These are phyloP conservation scores for Xestoiulus laeticollis DNA, from an alignment of 2,888 invertebrate species.

Conservation along the genomic window DNA sequence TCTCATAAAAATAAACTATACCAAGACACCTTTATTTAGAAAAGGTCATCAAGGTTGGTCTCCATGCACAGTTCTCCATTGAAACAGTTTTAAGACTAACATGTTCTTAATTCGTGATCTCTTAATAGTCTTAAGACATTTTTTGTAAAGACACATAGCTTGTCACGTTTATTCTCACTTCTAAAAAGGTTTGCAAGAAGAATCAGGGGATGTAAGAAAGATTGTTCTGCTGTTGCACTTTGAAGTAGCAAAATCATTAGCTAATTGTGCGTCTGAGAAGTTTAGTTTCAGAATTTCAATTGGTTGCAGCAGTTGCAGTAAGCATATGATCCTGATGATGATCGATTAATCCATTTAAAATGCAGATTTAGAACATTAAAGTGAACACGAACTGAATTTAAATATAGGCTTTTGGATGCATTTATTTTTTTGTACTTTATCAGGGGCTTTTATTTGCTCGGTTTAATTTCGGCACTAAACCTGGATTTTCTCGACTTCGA, in stretches of 20 bases:
- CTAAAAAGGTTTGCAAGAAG: neutral
- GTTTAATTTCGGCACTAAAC: neutral
- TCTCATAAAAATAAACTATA: no score
- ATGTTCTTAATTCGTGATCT: no score
- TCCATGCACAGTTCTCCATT: no score
- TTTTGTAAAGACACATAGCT: no score
- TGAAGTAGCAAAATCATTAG: conserved; percentile 31
- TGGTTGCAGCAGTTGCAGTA: neutral
- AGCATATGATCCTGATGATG: conserved; percentile 39
- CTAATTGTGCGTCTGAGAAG: neutral
- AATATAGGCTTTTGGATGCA: neutral
- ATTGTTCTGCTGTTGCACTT: neutral
- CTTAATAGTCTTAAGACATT: no score
- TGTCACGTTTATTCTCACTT: no score
- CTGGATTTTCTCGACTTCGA: conserved; percentile 5
- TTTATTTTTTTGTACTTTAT: neutral
- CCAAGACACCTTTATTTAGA: no score
- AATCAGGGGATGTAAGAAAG: no score
- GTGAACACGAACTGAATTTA: conserved; percentile 31
- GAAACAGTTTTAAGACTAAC: no score
- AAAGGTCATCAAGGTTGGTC: no score
- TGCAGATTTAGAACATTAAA: conserved; percentile 19
- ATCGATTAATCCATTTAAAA: conserved; percentile 41
- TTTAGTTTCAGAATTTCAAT: conserved; percentile 15
- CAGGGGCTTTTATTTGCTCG: neutral